A percentile compares a stretch with the other conserved stretches of the same genome.
These are phyloP conservation scores for Tinamus guttatus DNA, from an alignment of 2,113 vertebrate species.

Conservation along the genomic window DNA sequence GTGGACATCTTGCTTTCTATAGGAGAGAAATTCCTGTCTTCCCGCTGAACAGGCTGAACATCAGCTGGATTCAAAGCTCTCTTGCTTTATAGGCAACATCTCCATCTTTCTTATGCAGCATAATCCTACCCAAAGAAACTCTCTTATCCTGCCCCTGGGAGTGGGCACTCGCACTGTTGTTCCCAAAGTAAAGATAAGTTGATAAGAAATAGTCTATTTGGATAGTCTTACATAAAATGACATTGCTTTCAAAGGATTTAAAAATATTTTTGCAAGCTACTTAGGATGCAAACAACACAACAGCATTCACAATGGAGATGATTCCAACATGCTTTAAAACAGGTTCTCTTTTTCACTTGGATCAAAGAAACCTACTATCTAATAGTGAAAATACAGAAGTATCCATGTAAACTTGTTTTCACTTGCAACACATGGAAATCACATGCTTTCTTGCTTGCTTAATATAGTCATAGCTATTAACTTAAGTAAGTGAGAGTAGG, in stretches of 20 bases:
- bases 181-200: background rate
- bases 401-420: background rate
- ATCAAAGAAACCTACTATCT: background rate
- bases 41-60: background rate
- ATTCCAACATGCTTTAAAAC: background rate
- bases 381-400: background rate
- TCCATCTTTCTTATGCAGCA: background rate
- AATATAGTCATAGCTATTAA: background rate
- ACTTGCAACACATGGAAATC: background rate
- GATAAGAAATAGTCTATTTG: background rate
- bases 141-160: fast-evolving
- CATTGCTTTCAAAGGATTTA: background rate
- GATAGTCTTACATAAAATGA: background rate
- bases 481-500: background rate
- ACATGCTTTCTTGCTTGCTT: background rate
- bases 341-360: background rate
- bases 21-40: background rate
- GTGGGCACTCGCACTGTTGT: background rate
- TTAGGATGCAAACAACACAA: background rate
- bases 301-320: background rate
- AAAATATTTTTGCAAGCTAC: background rate
- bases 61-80: background rate
- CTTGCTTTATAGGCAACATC: background rate
- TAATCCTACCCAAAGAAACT: background rate
- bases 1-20: background rate